Evolutionary conservation across 2,888 invertebrate species (phyloP).

Genomic region (Lycocerus yunnanus): DNA sequence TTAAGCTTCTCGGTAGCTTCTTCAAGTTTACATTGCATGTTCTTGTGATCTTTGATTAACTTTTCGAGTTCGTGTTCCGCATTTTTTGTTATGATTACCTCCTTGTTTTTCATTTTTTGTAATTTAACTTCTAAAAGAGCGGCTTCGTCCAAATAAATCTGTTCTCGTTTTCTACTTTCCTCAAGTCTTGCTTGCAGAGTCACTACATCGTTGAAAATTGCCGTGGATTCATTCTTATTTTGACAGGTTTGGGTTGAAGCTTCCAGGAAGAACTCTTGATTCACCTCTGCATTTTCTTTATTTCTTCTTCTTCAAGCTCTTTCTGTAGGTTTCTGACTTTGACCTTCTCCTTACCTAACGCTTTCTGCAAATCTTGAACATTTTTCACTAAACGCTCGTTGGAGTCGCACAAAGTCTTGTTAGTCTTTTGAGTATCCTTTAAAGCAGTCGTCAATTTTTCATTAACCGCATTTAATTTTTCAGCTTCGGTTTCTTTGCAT

Average conservation of each 20-base stretch:
- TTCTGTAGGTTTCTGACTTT: background rate
- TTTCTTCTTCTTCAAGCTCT: background rate
- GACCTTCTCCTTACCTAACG: constrained; percentile 1
- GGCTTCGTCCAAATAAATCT: constrained; percentile 19
- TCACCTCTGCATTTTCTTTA: background rate
- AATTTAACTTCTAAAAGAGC: constrained; percentile 28
- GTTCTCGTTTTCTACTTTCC: constrained; percentile 16
- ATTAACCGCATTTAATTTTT: constrained; percentile 15
- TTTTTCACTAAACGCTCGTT: constrained; percentile 2
- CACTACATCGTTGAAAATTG: background rate
- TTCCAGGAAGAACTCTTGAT: background rate
- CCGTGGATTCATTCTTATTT: constrained; percentile 1
- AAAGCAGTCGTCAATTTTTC: constrained; percentile 21
- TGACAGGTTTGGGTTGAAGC: constrained; percentile 2
- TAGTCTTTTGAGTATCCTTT: constrained; percentile 24
- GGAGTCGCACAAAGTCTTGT: constrained; percentile 17
- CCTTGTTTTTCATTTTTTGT: constrained; percentile 14
- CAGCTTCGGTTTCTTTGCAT: constrained; percentile 27
- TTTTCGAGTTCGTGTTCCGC: constrained; percentile 24
- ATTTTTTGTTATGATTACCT: constrained; percentile 4
- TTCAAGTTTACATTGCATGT: constrained; percentile 27
- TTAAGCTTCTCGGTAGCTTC: constrained; percentile 16
- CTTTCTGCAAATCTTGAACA: constrained; percentile 9
- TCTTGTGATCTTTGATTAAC: constrained; percentile 15
- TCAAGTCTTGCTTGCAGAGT: constrained; percentile 9